Evolutionary conservation across 1,140 invertebrate genomes (phyloP).

Genomic region (Drosophila leontia): DNA sequence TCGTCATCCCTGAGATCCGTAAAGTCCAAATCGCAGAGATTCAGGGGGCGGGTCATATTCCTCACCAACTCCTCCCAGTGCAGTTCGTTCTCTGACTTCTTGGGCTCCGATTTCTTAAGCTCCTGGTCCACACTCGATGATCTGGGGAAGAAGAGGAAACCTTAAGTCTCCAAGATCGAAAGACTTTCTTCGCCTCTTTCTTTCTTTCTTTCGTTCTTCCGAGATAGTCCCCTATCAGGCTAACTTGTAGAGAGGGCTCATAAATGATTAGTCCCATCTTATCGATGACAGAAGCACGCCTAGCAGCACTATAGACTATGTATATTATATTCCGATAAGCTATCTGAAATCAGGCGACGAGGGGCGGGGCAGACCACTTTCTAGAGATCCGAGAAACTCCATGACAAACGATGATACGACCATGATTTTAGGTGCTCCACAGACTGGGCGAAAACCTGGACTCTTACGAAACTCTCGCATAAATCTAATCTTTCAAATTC

Average conservation of each 20-base stretch:
- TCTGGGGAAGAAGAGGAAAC: conserved; percentile 27
- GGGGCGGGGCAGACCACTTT: conserved; percentile 21
- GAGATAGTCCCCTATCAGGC: conserved; percentile 14
- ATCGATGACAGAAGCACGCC: conserved; percentile 32
- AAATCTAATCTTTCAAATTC: conserved; percentile 39
- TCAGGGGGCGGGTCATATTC: conserved; percentile 92
- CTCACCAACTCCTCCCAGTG: conserved; percentile 97
- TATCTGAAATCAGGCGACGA: conserved; percentile 7
- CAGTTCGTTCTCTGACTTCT: conserved; percentile 96
- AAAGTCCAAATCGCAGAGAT: conserved; percentile 98
- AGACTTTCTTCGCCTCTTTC: conserved; percentile 22
- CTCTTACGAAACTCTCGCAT: conserved; percentile 47
- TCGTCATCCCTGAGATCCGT: conserved; percentile 95
- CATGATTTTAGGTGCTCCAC: conserved; percentile 6
- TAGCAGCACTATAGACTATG: conserved; percentile 29
- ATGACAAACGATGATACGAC: conserved; percentile 31
- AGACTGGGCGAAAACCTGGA: conserved; percentile 10
- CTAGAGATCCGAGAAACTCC: conserved; percentile 25
- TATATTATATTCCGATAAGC: conserved; percentile 11
- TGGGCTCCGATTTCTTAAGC: conserved; percentile 86
- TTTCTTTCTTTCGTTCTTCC: conserved; percentile 5
- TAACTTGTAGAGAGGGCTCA: conserved; percentile 1
- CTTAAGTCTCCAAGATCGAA: conserved; percentile 12
- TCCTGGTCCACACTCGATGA: conserved; percentile 87
- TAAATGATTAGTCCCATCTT: conserved; percentile 19